Base-by-base conservation (phyloP, 1,140 invertebrate genomes). In the Berghia stephanieae region DNA sequence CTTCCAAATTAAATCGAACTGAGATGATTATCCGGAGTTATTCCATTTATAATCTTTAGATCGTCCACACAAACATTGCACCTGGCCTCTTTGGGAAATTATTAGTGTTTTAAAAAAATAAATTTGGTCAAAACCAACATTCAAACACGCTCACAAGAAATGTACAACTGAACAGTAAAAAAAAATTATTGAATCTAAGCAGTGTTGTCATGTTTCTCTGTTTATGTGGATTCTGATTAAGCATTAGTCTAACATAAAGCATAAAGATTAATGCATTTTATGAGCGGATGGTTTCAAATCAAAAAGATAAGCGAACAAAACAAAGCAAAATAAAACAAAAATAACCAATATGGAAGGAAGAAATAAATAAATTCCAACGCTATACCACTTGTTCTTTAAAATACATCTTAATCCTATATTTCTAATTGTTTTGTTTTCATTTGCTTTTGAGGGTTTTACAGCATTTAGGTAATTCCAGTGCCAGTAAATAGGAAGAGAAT, bases 371-470 rank as follows among this genome's bases (percentile, higher is more conserved):
- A n/a, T 57, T 8, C n/a, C 34, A n/a, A 57, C 2, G 34, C 55
- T 27, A 57, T 6, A 3, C 8, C 34, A 21, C 8, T 27, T 6
- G 24, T n/a, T 57, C 34, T 21, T 8, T 16, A 57, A 6, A 21
- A 8, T 57, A 6, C 49, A 52, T 21, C 49, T 31, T 27, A 27
- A n/a, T 57, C 55, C 24, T 27, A 57, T 31, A 57, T 8, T n/a
- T 6, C 24, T 31, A 57, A n/a, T 21, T 21, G 6, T 31, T 57
- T 6, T 77, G 80, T 80, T 83, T 77, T 81, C 82, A 79, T 78
- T 60, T 77, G 69, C 70, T 81, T 72, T 70, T 83, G 75, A 66
- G 63, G 76, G 80, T 72, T 77, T 67, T 76, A 43, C n/a, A n/a
- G n/a, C n/a, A n/a, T n/a, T n/a, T n/a, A n/a, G n/a, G n/a, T n/a